phyloP scores from a whole-genome alignment of 2,113 vertebrate species.

The Mobula hypostoma region DNA sequence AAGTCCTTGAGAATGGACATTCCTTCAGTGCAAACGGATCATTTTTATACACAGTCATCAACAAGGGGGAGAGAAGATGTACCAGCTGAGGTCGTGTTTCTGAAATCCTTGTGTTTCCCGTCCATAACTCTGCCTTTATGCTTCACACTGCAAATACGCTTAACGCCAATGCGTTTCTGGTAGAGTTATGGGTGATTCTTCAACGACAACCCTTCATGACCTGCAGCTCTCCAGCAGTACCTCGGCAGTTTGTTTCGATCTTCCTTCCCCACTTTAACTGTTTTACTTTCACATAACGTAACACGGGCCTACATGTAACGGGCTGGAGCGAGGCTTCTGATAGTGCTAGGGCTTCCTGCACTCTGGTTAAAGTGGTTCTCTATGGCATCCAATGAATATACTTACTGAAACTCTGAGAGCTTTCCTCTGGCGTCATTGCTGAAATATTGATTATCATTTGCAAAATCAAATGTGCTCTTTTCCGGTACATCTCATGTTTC shows the following conservation, averaged over 20 bases:
- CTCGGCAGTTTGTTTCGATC: background rate
- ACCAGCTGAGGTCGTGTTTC: background rate
- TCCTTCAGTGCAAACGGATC: background rate
- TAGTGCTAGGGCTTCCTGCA: background rate
- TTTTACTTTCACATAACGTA: background rate
- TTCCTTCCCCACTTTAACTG: background rate
- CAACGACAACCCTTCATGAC: background rate
- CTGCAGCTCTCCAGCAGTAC: background rate
- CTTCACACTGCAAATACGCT: background rate
- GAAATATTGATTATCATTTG: background rate
- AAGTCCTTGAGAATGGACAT: background rate
- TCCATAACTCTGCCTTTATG: background rate
- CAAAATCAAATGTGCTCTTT: background rate
- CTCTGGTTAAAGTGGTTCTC: conserved; percentile 6
- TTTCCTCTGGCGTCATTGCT: background rate
- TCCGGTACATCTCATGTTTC: background rate
- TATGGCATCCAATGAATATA: conserved; percentile 27
- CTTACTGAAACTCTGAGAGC: conserved; percentile 11
- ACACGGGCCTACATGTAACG: background rate
- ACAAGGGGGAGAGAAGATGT: background rate
- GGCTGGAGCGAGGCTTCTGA: background rate
- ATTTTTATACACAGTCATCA: background rate
- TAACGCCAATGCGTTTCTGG: background rate
- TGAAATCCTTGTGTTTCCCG: background rate
- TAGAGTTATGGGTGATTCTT: too few species aligned